Evolutionary conservation across 2,797 vertebrate genomes (phyloP).

Genomic region (Monodelphis domestica): DNA sequence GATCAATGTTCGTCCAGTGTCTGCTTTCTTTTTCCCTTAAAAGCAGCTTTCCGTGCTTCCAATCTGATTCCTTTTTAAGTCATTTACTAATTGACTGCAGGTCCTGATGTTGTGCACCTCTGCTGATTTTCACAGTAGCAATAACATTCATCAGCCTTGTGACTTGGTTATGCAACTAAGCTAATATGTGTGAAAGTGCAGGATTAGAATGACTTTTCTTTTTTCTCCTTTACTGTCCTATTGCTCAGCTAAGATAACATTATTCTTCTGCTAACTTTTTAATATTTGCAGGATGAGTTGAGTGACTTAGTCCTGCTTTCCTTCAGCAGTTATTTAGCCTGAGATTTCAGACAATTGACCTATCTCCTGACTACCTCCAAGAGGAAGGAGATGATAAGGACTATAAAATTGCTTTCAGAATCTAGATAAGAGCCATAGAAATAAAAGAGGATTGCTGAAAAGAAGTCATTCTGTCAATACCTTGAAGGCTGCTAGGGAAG

Average conservation of each 20-base stretch:
- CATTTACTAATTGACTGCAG: background rate
- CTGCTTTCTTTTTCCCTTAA: background rate
- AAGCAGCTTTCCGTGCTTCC: background rate
- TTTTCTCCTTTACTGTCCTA: background rate
- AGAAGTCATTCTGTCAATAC: background rate
- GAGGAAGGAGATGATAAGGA: background rate
- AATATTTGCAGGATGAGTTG: background rate
- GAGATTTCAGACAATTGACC: background rate
- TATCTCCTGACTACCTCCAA: background rate
- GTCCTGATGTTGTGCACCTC: background rate
- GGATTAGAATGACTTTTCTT: slow-evolving; percentile 5
- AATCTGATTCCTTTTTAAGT: background rate
- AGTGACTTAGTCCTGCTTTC: background rate
- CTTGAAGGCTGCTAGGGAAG: background rate
- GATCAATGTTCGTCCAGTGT: background rate
- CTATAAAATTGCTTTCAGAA: background rate
- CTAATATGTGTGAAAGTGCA: background rate
- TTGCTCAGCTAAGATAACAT: background rate
- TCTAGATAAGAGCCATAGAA: slow-evolving; percentile 5
- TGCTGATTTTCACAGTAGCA: slow-evolving; percentile 4
- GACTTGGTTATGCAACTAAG: background rate
- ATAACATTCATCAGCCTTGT: background rate
- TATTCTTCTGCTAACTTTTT: background rate
- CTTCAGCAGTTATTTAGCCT: background rate
- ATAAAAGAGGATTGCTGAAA: background rate